Conservation (phyloP, 2,113 vertebrate genomes). For the Manacus vitellinus region DNA sequence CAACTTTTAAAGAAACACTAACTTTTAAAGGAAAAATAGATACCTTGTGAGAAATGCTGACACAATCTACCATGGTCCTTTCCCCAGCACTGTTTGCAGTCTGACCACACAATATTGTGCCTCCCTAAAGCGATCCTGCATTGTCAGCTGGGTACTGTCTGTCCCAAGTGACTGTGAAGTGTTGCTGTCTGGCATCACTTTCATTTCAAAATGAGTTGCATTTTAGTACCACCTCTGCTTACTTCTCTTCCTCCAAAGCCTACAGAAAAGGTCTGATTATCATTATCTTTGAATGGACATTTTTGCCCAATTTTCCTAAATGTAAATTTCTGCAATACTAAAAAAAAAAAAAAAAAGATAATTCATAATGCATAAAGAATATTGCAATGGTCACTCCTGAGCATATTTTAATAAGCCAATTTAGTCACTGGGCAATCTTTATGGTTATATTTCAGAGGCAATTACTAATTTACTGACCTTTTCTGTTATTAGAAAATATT, state of each 20-base stretch:
- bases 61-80: not conserved
- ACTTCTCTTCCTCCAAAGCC: fast-evolving
- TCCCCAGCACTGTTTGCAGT: not conserved
- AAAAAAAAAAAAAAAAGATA: not conserved
- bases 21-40: not conserved
- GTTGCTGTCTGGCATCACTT: not conserved
- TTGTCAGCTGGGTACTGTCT: not conserved
- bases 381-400: not conserved
- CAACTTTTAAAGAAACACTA: not conserved
- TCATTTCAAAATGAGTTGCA: not conserved
- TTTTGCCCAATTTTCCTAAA: not conserved
- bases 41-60: not conserved
- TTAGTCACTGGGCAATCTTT: not conserved
- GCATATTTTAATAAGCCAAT: not conserved
- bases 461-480: conserved; percentile 20
- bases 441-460: not conserved
- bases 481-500: conserved; percentile 6
- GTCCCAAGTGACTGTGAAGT: not conserved
- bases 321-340: not conserved
- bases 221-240: not conserved
- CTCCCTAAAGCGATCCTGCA: not conserved
- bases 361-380: not conserved
- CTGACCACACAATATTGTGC: not conserved
- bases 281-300: not conserved
- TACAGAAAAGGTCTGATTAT: not conserved